These are phyloP conservation scores for Bombus waltoni DNA, from an alignment of 1,140 invertebrate genomes.

Conservation along the genomic window DNA sequence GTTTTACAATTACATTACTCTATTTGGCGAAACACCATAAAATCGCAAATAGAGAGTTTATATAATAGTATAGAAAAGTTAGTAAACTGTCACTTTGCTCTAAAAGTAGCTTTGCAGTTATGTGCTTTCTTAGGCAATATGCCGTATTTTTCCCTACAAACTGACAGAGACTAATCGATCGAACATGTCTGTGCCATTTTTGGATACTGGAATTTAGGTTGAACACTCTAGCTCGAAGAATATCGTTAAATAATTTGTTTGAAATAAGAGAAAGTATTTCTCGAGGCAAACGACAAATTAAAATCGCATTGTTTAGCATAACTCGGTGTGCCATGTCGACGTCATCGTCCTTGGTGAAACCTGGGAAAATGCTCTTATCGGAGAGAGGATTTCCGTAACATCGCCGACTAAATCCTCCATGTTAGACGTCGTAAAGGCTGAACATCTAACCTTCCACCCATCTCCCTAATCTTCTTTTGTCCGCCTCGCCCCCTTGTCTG, in stretches of 20 bases:
- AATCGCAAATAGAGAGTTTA: no score
- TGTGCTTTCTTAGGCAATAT: no score
- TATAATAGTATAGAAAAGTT: no score
- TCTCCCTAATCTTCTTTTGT: slow-evolving; percentile 31
- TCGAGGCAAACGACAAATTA: background rate
- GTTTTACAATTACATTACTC: no score
- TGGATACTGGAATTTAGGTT: no score
- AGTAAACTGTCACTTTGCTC: no score
- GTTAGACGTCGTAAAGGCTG: slow-evolving; percentile 32
- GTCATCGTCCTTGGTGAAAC: slow-evolving; percentile 25
- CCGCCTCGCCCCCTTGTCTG: background rate
- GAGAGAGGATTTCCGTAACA: slow-evolving; percentile 55
- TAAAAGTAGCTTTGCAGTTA: no score
- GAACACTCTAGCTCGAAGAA: background rate
- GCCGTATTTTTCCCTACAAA: no score
- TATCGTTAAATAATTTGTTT: background rate
- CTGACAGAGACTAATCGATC: no score
- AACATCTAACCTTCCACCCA: slow-evolving; percentile 44
- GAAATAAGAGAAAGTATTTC: no score
- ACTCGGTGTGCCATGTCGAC: background rate
- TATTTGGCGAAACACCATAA: no score
- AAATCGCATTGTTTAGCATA: background rate
- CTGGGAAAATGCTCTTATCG: slow-evolving; percentile 50
- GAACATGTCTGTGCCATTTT: no score
- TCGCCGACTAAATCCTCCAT: slow-evolving; percentile 44